phyloP scores from a whole-genome alignment of 2,888 invertebrate genomes.

The Spodoptera exigua region DNA sequence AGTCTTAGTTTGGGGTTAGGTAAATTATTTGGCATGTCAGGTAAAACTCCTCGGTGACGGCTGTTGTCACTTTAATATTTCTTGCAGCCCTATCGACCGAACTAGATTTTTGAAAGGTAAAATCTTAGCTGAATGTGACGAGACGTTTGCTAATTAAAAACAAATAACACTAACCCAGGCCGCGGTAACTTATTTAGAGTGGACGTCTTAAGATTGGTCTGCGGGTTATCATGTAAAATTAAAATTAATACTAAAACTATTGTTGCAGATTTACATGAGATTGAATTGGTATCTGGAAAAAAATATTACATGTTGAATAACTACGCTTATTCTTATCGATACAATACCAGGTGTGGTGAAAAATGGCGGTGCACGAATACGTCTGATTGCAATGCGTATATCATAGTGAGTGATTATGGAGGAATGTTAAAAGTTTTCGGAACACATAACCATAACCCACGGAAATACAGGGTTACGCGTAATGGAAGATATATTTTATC shows the following conservation, averaged over 20 bases:
- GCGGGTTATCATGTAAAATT: no score
- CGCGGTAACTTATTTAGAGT: no score
- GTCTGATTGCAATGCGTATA: constrained; percentile 4
- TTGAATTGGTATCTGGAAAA: constrained; percentile 1
- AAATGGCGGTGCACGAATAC: constrained; percentile 11
- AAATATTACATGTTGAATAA: constrained; percentile 5
- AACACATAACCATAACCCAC: neutral
- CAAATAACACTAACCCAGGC: no score
- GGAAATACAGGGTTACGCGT: neutral
- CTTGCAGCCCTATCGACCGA: no score
- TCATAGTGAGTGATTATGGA: neutral
- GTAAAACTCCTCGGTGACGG: no score
- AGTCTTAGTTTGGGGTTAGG: no score
- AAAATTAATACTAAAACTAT: neutral
- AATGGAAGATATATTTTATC: constrained; percentile 7
- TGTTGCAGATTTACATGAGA: constrained; percentile 4
- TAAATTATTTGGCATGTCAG: no score
- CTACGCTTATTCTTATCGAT: constrained; percentile 8
- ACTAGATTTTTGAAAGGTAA: no score
- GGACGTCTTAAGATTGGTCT: no score
- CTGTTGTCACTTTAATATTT: no score
- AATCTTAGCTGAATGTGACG: no score
- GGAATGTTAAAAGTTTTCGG: neutral
- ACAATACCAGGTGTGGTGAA: neutral
- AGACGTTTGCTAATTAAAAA: no score